Evolutionary conservation across 2,888 invertebrate genomes (phyloP), one percentile per base, ranked within the genome.

Genomic region (Acanthosoma haemorrhoidale): DNA sequence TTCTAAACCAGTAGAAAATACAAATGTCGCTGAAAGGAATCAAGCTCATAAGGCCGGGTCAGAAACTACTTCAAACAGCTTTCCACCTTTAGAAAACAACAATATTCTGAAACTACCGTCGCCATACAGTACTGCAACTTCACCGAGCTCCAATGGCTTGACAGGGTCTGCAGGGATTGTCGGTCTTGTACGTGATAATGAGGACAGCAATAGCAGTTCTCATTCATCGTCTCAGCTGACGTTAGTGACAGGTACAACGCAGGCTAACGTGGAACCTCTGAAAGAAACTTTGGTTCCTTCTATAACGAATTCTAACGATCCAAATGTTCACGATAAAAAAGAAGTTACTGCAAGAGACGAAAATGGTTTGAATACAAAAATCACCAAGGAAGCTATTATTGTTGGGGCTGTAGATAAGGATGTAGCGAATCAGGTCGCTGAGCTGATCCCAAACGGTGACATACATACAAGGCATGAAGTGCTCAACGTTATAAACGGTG

Each of bases 361-460:
- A 32, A 25, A 25, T 18, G 21, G 25, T 25, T 5, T 13, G 8
- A 38, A 61, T 5, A 25, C 15, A 2, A 11, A 11, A 36, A 21
- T 25, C 2, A 15, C n/a, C 36, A 18, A 5, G 41, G 41, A 41
- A 9, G 18, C 4, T 3, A 18, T 41, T 41, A 16, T 41, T 15
- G 41, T 18, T 5, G 41, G 18, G 18, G 18, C 18, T 5, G 16
- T 39, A 18, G 34, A 61, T 16, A 57, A 61, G 4, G 34, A 60
- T 4, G 16, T 18, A 6, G 29, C 31, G 15, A 59, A 39, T 38
- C 32, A 64, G 51, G 18, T 71, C 15, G 36, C 38, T 3, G n/a
- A n/a, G n/a, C n/a, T n/a, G n/a, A n/a, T n/a, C n/a, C 61, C 61
- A 18, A 61, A 61, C 38, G 61, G 61, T 8, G 61, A 34, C 9